Conservation (phyloP, 1,140 invertebrate genomes). For the Caerostris darwini region DNA sequence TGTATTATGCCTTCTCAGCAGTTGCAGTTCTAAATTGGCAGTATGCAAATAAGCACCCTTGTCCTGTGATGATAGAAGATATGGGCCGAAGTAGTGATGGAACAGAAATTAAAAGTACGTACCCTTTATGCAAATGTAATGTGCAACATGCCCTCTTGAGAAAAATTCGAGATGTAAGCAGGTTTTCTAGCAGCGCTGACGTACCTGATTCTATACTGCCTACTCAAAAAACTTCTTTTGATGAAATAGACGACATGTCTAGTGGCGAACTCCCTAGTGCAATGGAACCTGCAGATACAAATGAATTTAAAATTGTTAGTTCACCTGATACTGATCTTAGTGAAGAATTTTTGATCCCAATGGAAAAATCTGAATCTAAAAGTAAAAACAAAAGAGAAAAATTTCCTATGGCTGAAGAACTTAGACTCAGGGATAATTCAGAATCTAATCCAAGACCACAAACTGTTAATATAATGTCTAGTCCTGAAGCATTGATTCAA, state of each 20-base stretch:
- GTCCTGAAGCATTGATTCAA: conserved; percentile 72
- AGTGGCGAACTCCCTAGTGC: conserved; percentile 69
- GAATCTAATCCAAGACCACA: conserved; percentile 6
- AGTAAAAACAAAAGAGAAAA: conserved; percentile 72
- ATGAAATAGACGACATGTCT: conserved; percentile 11
- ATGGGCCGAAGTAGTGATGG: conserved; percentile 75
- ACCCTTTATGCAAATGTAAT: conserved; percentile 73
- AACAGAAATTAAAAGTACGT: conserved; percentile 78
- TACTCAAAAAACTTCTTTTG: not conserved
- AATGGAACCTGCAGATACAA: conserved; percentile 1
- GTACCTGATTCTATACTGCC: not conserved
- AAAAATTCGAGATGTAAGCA: conserved; percentile 63
- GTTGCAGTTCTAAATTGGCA: conserved; percentile 78
- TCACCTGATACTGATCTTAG: conserved; percentile 48
- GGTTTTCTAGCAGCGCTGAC: not conserved
- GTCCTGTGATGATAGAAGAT: conserved; percentile 79
- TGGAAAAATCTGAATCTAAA: conserved; percentile 37
- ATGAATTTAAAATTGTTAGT: not conserved
- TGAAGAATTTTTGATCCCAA: conserved; percentile 62
- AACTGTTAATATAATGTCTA: conserved; percentile 61
- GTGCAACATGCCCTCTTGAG: conserved; percentile 39
- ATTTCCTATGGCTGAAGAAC: conserved; percentile 38
- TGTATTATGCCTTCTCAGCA: conserved; percentile 63
- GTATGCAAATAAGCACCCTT: conserved; percentile 77
- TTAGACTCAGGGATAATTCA: conserved; percentile 46